Conservation (phyloP, 1,140 invertebrate genomes). For the Carcinoscorpius rotundicauda region DNA sequence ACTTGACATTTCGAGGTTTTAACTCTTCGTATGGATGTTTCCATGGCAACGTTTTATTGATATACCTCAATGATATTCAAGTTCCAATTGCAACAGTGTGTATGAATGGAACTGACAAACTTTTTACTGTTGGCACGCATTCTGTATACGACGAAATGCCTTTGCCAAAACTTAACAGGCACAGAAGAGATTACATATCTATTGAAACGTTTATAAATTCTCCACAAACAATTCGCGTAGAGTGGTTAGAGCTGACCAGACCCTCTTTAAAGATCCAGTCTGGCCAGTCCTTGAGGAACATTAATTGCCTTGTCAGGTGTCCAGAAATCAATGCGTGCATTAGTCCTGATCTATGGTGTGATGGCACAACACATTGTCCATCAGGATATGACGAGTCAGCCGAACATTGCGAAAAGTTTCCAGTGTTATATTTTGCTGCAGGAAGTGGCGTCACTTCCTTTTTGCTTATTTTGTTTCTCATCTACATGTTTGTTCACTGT, state of each 20-base stretch:
- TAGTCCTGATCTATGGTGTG: conserved; percentile 72
- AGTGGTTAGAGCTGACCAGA: conserved; percentile 70
- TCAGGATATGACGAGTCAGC: conserved; percentile 74
- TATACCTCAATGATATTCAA: conserved; percentile 10
- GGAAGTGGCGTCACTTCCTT: conserved; percentile 6
- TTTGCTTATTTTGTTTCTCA: neutral
- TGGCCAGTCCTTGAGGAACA: conserved; percentile 39
- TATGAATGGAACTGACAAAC: conserved; percentile 8
- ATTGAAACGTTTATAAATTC: conserved; percentile 65
- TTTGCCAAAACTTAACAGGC: conserved; percentile 49
- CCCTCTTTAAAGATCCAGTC: conserved; percentile 27
- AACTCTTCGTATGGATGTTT: conserved; percentile 4
- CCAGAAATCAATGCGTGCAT: conserved; percentile 78
- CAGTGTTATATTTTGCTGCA: conserved; percentile 18
- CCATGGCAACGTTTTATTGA: conserved; percentile 11
- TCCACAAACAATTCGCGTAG: conserved; percentile 56
- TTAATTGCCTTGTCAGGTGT: conserved; percentile 60
- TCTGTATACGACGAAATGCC: conserved; percentile 33
- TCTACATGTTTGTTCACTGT: too few species aligned
- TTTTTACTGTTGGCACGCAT: conserved; percentile 20
- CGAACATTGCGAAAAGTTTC: conserved; percentile 37
- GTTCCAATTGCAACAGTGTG: conserved; percentile 19
- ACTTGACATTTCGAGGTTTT: conserved; percentile 19
- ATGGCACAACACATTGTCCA: conserved; percentile 69
- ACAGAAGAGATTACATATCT: conserved; percentile 50